Evolutionary conservation across 1,140 invertebrate genomes (phyloP), one percentile per base, ranked within the genome.

Genomic region (Rhizoglyphus robini): DNA sequence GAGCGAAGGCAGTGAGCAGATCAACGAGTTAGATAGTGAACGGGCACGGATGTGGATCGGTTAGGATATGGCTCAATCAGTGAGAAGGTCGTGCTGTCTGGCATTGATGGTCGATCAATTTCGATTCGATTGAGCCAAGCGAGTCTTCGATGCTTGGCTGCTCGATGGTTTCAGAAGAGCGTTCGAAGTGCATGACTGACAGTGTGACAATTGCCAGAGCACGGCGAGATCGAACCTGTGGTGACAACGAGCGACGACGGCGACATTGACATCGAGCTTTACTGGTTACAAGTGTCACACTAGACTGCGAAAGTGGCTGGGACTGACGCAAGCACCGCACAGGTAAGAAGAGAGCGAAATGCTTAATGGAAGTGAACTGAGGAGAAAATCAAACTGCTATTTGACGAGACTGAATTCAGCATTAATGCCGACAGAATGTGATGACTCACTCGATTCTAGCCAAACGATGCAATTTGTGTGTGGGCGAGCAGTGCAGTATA

Each of bases 171-270:
- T 46, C 41, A 46, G 41, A 46, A 46, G 41, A 15, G 41, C 41
- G 41, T 46, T 54, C 51, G 51, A 54, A 54, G 8, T 54, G 51
- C 51, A 11, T 54, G 51, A 54, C 51, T 54, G 51, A 32, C 51
- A 54, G 20, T 11, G 51, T 54, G 51, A 54, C 51, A 54, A 54
- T 54, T 8, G 23, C 51, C 20, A 54, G 36, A 41, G 18, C 36
- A 41, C 36, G 36, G 8, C 23, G 15, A 54, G 8, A 15, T 8
- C 8, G 51, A 25, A 32, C 8, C 8, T 11, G 23, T 54, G 51
- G 51, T 32, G 51, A 54, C 51, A 54, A 32, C 31, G 51, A 23
- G 31, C 51, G 51, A 54, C 51, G 51, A 54, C 51, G 36, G 36
- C 36, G 36, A 41, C 36, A 41, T 41, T 18, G 51, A 54, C n/a